Percentiles rank a stretch among this genome's conserved stretches.
Conservation (phyloP, 1,140 invertebrate genomes). For the Brachionus asplanchnoidis region DNA sequence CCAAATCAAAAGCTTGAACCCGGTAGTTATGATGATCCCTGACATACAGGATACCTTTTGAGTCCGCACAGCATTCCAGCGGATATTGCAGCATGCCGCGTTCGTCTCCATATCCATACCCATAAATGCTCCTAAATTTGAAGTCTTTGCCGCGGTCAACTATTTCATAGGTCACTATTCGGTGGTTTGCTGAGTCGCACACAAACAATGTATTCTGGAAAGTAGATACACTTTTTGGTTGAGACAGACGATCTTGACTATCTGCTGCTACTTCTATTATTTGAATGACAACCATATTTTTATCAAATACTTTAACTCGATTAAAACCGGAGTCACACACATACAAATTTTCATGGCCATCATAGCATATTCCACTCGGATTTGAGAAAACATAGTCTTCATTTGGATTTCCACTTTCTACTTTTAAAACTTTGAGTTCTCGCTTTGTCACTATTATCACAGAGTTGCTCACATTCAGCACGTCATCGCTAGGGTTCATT, state of each 20-base stretch:
- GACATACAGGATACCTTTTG: constrained; percentile 12
- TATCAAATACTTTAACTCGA: constrained; percentile 35
- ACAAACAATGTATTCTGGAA: neutral
- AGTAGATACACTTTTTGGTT: constrained; percentile 13
- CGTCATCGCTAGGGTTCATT: constrained; percentile 21
- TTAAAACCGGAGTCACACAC: constrained; percentile 34
- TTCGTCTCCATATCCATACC: constrained; percentile 31
- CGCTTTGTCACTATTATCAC: constrained; percentile 25
- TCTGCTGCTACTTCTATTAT: neutral
- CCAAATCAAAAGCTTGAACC: constrained; percentile 16
- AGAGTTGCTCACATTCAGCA: constrained; percentile 24
- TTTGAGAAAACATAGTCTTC: constrained; percentile 37
- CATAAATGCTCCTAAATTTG: constrained; percentile 14
- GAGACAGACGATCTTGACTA: constrained; percentile 25
- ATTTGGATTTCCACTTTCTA: neutral
- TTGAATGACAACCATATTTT: neutral
- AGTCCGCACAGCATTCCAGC: constrained; percentile 23
- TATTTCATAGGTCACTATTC: constrained; percentile 23
- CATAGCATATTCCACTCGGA: constrained; percentile 38
- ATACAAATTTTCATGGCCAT: constrained; percentile 13
- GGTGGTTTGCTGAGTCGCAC: constrained; percentile 29
- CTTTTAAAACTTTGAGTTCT: constrained; percentile 33
- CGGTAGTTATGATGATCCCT: constrained; percentile 37
- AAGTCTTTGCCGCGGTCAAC: neutral
- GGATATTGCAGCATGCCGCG: constrained; percentile 34